These are phyloP conservation scores for Hypercompe scribonia DNA, from an alignment of 2,888 invertebrate species.

Conservation along the genomic window DNA sequence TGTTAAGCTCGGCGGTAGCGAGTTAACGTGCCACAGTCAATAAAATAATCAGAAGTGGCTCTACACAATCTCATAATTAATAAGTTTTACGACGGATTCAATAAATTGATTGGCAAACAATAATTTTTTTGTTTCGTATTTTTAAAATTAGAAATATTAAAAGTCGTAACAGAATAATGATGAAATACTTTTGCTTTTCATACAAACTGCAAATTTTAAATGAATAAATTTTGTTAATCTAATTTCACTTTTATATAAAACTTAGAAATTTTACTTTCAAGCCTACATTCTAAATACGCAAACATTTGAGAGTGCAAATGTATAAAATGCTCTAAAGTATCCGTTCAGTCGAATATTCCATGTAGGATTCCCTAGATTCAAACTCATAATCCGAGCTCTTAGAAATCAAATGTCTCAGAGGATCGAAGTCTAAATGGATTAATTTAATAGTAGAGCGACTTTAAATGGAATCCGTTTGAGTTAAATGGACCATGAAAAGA, in stretches of 20 bases:
- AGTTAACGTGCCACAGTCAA: not conserved
- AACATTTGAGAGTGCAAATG: not conserved
- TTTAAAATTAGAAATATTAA: not conserved
- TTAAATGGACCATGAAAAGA: conserved; percentile 53
- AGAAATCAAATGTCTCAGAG: conserved; percentile 45
- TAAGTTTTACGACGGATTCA: not conserved
- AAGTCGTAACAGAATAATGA: not conserved
- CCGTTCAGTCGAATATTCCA: conserved; percentile 5
- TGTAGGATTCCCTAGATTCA: conserved; percentile 19
- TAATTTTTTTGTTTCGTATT: not conserved
- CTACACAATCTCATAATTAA: not conserved
- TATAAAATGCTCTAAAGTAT: not conserved
- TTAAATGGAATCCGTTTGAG: conserved; percentile 54
- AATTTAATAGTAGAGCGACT: conserved; percentile 50
- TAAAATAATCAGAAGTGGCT: not conserved
- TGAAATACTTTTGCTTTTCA: not conserved
- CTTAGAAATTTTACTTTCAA: not conserved
- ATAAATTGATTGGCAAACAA: not conserved
- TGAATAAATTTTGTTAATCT: not conserved
- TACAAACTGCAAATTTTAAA: not conserved
- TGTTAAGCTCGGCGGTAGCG: not conserved
- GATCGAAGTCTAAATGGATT: conserved; percentile 48
- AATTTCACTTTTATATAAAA: not conserved
- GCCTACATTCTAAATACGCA: not conserved
- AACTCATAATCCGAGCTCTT: conserved; percentile 36